Base-by-base conservation (phyloP, 1,140 invertebrate species). In the Elymnias hypermnestra region DNA sequence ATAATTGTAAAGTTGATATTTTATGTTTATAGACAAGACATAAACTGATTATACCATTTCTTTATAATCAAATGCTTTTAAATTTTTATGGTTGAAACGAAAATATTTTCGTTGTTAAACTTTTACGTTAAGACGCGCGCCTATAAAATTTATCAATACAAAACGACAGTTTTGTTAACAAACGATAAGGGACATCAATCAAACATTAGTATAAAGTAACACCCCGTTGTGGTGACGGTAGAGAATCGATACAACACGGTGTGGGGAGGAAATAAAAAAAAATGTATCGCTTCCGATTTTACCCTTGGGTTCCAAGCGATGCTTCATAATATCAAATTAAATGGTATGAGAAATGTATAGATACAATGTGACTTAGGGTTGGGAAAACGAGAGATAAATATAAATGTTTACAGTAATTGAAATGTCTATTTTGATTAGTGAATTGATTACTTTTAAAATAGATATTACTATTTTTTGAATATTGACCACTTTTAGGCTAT, bases 261-360 rank as follows among this genome's bases (percentile, higher is more conserved):
- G 59, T 61, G 49, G 69, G 66, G 69, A 53, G 66, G 77, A 70
- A 70, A 76, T 66, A 68, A 64, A 70, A 73, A 68, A 64, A 70
- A 73, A 71, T 69, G 70, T 65, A 60, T 60, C 60, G 62, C 69
- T 75, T 83, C 74, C 76, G 60, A 70, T 60, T 62, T 63, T 68
- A 68, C 67, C 73, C 71, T 64, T 57, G 41, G 28, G 13, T 15
- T 43, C 41, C 49, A 35, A 36, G 40, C 7, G 14, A 33, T 41
- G 19, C 12, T 25, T 36, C 28, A 52, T 52, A 45, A 45, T 39
- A 19, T 25, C 31, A 19, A 44, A 44, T 48, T 44, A 40, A 44
- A 45, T 43, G 31, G 40, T 17, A 35, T 52, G 41, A 35, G 28
- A 39, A 40, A 33, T 33, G 29, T 33, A 7, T 5, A 14, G 29